Conservation (phyloP, 1,140 invertebrate species). For the Heterodera carotae region DNA sequence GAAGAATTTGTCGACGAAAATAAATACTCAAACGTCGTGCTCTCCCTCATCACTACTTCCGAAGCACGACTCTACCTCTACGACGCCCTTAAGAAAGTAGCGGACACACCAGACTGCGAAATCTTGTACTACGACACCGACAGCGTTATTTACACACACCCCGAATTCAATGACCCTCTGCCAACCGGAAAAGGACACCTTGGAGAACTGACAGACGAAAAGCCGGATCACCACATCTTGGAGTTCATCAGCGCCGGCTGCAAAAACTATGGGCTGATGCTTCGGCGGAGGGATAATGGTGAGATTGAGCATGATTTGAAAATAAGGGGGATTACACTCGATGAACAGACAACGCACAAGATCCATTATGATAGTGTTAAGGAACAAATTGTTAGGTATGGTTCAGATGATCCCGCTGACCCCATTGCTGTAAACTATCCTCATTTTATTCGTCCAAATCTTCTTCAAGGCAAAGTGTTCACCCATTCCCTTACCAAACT, state of each 20-base stretch:
- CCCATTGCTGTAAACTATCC: no score
- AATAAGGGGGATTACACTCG: not conserved
- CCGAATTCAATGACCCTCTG: not conserved
- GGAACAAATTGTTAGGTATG: no score
- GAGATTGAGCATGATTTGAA: constrained; percentile 2
- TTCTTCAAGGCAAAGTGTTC: no score
- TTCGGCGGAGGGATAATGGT: not conserved
- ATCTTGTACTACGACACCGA: not conserved
- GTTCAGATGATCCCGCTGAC: no score
- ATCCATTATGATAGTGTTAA: no score
- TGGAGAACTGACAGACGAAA: not conserved
- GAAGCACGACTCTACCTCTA: not conserved
- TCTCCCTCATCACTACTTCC: not conserved
- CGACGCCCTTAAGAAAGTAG: not conserved
- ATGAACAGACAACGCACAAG: not conserved
- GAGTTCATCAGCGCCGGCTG: not conserved
- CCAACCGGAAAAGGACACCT: not conserved
- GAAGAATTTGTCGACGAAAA: constrained; percentile 8
- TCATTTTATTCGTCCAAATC: no score
- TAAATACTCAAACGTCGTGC: not conserved
- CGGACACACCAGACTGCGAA: no score
- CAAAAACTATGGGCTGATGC: not conserved
- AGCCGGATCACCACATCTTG: not conserved
- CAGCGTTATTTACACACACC: not conserved
- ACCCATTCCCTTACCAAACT: no score